Evolutionary conservation across 1,140 invertebrate species (phyloP).

Genomic region (Platorchestia sp.): DNA sequence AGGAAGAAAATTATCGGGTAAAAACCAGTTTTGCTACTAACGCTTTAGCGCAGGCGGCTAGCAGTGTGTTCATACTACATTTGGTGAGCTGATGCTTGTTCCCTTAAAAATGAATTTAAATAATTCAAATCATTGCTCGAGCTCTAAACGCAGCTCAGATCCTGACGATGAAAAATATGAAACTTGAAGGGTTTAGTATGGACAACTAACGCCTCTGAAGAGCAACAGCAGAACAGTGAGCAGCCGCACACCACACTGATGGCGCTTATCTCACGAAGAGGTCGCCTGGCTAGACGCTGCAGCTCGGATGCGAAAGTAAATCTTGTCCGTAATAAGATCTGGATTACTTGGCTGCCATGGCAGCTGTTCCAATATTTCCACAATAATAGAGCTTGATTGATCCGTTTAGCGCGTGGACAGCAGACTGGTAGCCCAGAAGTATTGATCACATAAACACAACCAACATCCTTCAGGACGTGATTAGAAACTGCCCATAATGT

Average conservation of each 20-base stretch:
- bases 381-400: slow-evolving; percentile 48
- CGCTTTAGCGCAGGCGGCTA: too few species aligned
- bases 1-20: too few species aligned
- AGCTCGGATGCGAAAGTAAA: not conserved
- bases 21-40: too few species aligned
- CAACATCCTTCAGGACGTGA: not conserved
- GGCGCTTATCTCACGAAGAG: not conserved
- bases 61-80: too few species aligned
- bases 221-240: too few species aligned
- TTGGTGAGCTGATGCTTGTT: too few species aligned
- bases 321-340: slow-evolving; percentile 51
- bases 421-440: not conserved
- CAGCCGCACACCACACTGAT: too few species aligned
- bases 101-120: too few species aligned
- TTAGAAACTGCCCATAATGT: not conserved
- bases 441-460: slow-evolving; percentile 1
- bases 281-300: not conserved
- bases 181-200: not conserved
- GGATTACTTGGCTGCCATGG: slow-evolving; percentile 40
- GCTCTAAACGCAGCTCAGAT: not conserved
- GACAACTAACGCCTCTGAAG: not conserved
- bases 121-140: too few species aligned
- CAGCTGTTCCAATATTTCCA: slow-evolving; percentile 53
- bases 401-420: slow-evolving; percentile 40
- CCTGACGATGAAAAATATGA: not conserved